phyloP scores from a whole-genome alignment of 2,797 vertebrate genomes.

The Coccyzus lansbergi region DNA sequence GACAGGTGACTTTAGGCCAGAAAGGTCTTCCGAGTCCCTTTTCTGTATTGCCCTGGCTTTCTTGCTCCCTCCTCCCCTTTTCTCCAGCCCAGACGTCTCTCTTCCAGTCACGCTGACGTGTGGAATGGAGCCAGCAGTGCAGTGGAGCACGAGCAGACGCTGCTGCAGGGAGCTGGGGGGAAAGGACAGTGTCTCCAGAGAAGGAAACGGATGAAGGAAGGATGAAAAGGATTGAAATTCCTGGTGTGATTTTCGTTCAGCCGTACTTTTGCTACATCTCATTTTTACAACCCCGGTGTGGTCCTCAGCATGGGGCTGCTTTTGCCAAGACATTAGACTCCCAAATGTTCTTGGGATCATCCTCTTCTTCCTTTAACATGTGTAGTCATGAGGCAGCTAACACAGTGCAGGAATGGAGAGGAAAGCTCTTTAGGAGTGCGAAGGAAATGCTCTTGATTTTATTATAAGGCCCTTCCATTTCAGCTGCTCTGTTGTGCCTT shows the following conservation, averaged over 20 bases:
- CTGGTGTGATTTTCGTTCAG: background rate
- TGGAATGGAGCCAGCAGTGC: constrained; percentile 47
- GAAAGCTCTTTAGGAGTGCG: background rate
- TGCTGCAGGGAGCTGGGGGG: background rate
- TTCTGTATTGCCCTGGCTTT: background rate
- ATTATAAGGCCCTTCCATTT: background rate
- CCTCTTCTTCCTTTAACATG: background rate
- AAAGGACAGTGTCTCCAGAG: background rate
- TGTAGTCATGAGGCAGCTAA: background rate
- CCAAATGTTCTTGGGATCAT: background rate
- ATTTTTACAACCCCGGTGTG: background rate
- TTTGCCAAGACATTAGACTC: background rate
- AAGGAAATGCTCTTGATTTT: background rate
- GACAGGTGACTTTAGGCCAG: background rate
- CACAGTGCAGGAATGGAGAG: background rate
- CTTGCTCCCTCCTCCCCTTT: background rate
- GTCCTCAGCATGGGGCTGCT: background rate
- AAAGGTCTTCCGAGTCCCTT: background rate
- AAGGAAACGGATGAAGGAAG: background rate
- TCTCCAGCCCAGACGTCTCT: background rate
- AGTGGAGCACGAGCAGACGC: constrained; percentile 15
- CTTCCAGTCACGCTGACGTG: background rate
- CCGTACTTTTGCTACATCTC: background rate
- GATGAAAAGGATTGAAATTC: background rate
- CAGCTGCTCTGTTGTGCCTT: background rate